Evolutionary conservation across 2,113 vertebrate species (phyloP).

Genomic region (Verasper variegatus): DNA sequence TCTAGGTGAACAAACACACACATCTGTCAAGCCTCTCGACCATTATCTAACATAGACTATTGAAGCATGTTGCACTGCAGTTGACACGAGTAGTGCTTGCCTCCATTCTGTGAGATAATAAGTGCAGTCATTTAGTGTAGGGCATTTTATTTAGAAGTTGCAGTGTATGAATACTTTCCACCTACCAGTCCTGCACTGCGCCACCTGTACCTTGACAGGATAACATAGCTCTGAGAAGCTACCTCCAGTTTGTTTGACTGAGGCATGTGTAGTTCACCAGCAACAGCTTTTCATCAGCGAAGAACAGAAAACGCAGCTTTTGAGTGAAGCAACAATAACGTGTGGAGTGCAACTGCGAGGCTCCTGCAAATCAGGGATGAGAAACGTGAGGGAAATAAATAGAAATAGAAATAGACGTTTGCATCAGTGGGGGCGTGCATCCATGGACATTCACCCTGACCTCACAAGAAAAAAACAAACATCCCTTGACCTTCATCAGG

Average conservation of each 20-base stretch:
- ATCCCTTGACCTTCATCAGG: conserved; percentile 52
- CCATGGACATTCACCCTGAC: background rate
- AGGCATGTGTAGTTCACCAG: conserved; percentile 28
- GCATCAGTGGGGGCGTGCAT: background rate
- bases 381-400: conserved; percentile 15
- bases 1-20: conserved; percentile 24
- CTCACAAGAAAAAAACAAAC: conserved; percentile 39
- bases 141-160: conserved; percentile 14
- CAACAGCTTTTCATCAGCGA: conserved; percentile 34
- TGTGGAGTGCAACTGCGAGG: conserved; percentile 42
- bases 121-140: conserved; percentile 3
- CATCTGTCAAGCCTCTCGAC: conserved; percentile 22
- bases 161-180: background rate
- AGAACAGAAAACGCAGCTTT: conserved; percentile 21
- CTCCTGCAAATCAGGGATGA: conserved; percentile 15
- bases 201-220: conserved; percentile 22
- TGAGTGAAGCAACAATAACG: conserved; percentile 23
- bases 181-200: conserved; percentile 5
- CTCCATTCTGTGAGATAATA: conserved; percentile 12
- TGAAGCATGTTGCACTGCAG: conserved; percentile 30
- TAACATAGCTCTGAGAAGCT: conserved; percentile 1
- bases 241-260: conserved; percentile 2
- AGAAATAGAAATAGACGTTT: conserved; percentile 20
- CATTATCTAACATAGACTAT: conserved; percentile 30
- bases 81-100: background rate